Conservation (phyloP, 2,888 invertebrate species). For the Macroteleia sp. region DNA sequence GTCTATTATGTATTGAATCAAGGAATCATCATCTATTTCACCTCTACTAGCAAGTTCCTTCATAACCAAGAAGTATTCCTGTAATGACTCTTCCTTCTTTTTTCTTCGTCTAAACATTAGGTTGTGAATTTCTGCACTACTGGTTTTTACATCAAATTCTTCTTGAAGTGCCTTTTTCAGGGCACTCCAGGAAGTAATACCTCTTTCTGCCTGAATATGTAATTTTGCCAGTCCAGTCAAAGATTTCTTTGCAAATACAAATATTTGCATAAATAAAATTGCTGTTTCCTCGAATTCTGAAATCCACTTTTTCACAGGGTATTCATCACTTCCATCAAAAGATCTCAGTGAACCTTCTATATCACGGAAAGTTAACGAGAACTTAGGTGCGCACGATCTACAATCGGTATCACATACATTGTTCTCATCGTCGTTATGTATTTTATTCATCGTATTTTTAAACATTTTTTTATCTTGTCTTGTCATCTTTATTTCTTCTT, state of each 20-base stretch:
- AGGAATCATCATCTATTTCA: constrained; percentile 1
- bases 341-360: not conserved
- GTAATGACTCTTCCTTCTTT: not conserved
- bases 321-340: not conserved
- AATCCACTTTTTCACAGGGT: constrained; percentile 4
- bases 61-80: not conserved
- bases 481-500: no score
- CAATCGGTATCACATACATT: no score
- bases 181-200: no score
- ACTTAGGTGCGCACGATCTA: not conserved
- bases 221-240: no score
- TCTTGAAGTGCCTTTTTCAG: no score
- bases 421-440: no score
- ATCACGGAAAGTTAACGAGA: not conserved
- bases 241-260: no score
- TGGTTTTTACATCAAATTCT: no score
- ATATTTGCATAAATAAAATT: constrained; percentile 17
- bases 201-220: no score
- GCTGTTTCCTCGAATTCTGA: constrained; percentile 1
- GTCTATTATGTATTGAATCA: constrained; percentile 58
- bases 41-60: not conserved
- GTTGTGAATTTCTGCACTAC: not conserved
- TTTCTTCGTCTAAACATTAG: not conserved
- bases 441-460: no score
- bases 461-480: no score